Conservation (phyloP, 2,797 vertebrate species). For the Crax fasciolata region DNA sequence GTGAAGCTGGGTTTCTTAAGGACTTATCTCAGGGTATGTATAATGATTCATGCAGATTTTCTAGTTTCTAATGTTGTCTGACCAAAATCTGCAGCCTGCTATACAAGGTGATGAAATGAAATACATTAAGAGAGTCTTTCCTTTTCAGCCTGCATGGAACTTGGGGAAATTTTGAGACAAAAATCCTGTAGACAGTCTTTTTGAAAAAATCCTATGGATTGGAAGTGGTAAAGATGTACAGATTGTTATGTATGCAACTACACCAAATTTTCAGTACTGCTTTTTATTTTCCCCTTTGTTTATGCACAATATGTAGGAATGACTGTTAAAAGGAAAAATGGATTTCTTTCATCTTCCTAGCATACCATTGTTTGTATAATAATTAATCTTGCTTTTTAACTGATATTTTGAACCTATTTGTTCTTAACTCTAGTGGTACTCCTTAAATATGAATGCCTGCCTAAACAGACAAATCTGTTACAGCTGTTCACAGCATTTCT, state of each 20-base stretch:
- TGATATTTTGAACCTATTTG: not conserved
- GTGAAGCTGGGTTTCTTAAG: not conserved
- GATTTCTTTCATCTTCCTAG: not conserved
- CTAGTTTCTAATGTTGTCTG: not conserved
- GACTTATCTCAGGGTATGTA: not conserved
- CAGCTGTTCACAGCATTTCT: not conserved
- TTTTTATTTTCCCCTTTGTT: not conserved
- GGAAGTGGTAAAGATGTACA: not conserved
- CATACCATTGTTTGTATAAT: not conserved
- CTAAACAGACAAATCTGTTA: not conserved
- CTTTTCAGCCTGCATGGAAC: not conserved
- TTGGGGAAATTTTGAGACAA: not conserved
- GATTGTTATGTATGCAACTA: not conserved
- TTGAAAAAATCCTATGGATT: not conserved
- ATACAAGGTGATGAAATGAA: not conserved
- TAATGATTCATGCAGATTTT: not conserved
- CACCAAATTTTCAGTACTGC: not conserved
- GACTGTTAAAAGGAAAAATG: not conserved
- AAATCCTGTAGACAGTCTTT: not conserved
- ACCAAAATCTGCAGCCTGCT: not conserved
- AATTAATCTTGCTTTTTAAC: not conserved
- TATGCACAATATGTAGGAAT: not conserved
- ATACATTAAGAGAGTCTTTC: not conserved
- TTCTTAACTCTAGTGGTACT: not conserved
- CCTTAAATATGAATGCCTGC: not conserved